These are phyloP conservation scores for Drosophila parthenogenetica DNA, from an alignment of 2,888 invertebrate genomes.

Conservation along the genomic window DNA sequence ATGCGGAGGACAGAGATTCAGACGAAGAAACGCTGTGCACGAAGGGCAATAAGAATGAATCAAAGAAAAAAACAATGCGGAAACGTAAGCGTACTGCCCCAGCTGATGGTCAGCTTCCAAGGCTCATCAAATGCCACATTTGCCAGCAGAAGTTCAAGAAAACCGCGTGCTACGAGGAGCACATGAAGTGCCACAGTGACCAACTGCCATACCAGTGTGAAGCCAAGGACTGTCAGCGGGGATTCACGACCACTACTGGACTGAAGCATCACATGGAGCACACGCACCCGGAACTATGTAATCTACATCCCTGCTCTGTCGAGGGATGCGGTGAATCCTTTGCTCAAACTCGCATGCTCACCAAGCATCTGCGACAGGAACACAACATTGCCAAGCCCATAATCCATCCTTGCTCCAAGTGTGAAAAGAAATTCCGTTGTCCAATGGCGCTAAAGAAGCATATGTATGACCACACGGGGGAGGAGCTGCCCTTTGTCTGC, in stretches of 20 bases:
- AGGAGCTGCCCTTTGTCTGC: constrained; percentile 82
- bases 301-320: constrained; percentile 73
- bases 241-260: constrained; percentile 78
- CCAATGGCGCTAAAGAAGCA: constrained; percentile 83
- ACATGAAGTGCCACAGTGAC: constrained; percentile 82
- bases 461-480: constrained; percentile 83
- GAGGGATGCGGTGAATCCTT: constrained; percentile 79
- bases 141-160: constrained; percentile 81
- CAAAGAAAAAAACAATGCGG: no score
- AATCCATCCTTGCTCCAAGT: constrained; percentile 78
- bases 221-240: constrained; percentile 75
- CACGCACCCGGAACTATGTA: constrained; percentile 78
- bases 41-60: constrained; percentile 14
- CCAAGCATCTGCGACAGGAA: constrained; percentile 76
- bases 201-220: constrained; percentile 79
- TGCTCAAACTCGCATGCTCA: constrained; percentile 78
- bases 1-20: constrained; percentile 57
- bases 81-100: neutral
- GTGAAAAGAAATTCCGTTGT: constrained; percentile 83
- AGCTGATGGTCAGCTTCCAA: neutral
- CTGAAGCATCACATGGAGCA: constrained; percentile 78
- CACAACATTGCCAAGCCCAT: constrained; percentile 74
- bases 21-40: constrained; percentile 72
- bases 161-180: constrained; percentile 73
- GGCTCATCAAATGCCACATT: constrained; percentile 79